phyloP scores from a whole-genome alignment of 2,113 vertebrate species.

The Notiomystis cincta region DNA sequence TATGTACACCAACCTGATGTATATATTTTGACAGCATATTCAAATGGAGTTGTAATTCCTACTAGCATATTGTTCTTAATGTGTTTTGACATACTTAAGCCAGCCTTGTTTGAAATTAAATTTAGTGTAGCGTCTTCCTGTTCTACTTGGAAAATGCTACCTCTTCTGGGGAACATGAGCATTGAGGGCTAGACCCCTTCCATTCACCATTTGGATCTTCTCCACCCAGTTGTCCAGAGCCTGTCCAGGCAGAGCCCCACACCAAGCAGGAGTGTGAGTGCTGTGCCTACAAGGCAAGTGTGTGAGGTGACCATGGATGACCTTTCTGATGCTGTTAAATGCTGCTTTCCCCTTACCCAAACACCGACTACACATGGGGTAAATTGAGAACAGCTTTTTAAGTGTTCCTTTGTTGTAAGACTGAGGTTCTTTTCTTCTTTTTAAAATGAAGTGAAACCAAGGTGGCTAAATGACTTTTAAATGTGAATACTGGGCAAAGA shows the following conservation, averaged over 20 bases:
- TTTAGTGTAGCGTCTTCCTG: neutral
- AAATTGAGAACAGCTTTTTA: neutral
- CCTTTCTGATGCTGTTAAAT: neutral
- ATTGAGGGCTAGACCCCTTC: neutral
- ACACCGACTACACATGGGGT: rapidly evolving
- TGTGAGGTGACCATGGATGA: neutral
- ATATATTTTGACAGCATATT: neutral
- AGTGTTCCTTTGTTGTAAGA: neutral
- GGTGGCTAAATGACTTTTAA: neutral
- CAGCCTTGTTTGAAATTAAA: neutral
- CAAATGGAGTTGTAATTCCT: neutral
- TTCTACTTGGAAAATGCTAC: neutral
- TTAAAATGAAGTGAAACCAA: neutral
- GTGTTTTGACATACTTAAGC: neutral
- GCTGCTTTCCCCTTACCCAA: neutral
- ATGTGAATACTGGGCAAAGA: neutral
- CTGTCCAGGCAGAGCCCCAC: neutral
- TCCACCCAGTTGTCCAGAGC: neutral
- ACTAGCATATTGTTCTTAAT: rapidly evolving
- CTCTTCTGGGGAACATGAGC: neutral
- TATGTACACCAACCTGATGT: neutral
- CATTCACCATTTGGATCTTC: neutral
- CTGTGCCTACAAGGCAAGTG: neutral
- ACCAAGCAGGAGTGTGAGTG: rapidly evolving
- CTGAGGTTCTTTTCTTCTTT: neutral